These are phyloP conservation scores for Pristionchus exspectatus DNA, from an alignment of 2,888 invertebrate genomes.

Conservation along the genomic window DNA sequence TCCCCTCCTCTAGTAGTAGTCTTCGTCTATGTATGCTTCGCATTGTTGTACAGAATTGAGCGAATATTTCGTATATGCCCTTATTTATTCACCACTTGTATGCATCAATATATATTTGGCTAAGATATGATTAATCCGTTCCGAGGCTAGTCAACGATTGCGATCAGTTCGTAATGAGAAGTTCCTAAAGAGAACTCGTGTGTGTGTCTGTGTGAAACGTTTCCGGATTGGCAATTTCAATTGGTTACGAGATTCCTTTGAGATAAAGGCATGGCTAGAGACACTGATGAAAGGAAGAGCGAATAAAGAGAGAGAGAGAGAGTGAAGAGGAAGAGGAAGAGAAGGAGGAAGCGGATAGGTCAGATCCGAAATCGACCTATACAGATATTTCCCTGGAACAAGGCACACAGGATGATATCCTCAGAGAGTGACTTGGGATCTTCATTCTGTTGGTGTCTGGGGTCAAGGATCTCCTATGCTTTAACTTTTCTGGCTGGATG, in stretches of 20 bases:
- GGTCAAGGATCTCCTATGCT: too few species aligned
- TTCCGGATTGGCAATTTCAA: slow-evolving; percentile 35
- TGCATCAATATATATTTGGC: slow-evolving; percentile 14
- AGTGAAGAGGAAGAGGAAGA: slow-evolving; percentile 19
- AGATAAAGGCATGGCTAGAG: slow-evolving; percentile 38
- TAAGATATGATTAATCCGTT: too few species aligned
- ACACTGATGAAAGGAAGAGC: slow-evolving; percentile 18
- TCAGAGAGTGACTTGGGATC: too few species aligned
- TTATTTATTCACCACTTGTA: background rate
- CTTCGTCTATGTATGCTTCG: background rate
- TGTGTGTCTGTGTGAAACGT: background rate
- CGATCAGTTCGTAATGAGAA: background rate
- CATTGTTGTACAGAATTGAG: background rate
- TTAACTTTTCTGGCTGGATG: background rate
- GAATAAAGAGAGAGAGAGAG: background rate
- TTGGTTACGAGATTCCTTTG: slow-evolving; percentile 38
- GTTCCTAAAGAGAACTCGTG: background rate
- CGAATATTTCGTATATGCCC: background rate
- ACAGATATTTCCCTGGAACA: too few species aligned
- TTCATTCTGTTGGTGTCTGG: too few species aligned
- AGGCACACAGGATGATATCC: too few species aligned
- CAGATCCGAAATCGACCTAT: background rate
- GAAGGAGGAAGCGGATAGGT: background rate
- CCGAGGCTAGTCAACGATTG: background rate
- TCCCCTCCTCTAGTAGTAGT: background rate